Percentiles rank a stretch among this genome's conserved stretches.
These are phyloP conservation scores for Tipula helvola DNA, from an alignment of 2,888 invertebrate genomes.

Conservation along the genomic window DNA sequence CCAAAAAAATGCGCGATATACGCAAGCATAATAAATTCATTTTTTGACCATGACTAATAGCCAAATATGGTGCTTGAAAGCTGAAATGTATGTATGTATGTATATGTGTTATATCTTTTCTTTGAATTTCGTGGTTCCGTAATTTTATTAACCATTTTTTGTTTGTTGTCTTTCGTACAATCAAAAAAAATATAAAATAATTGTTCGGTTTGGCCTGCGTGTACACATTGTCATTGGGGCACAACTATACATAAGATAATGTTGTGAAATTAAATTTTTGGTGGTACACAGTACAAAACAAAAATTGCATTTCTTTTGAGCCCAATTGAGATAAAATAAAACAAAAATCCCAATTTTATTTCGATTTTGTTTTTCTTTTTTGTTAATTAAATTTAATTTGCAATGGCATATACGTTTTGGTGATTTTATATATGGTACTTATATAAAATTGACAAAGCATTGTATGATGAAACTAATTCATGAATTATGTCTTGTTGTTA, in stretches of 20 bases:
- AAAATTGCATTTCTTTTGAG: not conserved
- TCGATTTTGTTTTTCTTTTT: not conserved
- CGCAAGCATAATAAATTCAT: not conserved
- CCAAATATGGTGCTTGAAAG: not conserved
- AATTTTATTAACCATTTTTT: not conserved
- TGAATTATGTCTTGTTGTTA: not conserved
- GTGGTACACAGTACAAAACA: not conserved
- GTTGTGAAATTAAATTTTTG: not conserved
- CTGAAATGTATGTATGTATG: not conserved
- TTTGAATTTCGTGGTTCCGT: slow-evolving; percentile 4
- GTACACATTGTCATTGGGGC: not conserved
- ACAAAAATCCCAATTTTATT: not conserved
- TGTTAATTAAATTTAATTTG: not conserved
- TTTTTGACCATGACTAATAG: not conserved
- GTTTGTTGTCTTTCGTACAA: not conserved
- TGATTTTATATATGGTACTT: not conserved
- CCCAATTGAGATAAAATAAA: not conserved
- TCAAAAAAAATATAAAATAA: not conserved
- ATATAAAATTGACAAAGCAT: not conserved
- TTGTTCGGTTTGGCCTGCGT: not conserved
- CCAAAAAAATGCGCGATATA: not conserved
- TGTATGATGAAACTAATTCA: not conserved
- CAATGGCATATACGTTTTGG: not conserved
- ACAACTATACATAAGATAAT: not conserved
- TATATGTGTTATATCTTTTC: not conserved